Evolutionary conservation across 2,888 invertebrate genomes (phyloP).

Genomic region (Trachelus troglodyta): DNA sequence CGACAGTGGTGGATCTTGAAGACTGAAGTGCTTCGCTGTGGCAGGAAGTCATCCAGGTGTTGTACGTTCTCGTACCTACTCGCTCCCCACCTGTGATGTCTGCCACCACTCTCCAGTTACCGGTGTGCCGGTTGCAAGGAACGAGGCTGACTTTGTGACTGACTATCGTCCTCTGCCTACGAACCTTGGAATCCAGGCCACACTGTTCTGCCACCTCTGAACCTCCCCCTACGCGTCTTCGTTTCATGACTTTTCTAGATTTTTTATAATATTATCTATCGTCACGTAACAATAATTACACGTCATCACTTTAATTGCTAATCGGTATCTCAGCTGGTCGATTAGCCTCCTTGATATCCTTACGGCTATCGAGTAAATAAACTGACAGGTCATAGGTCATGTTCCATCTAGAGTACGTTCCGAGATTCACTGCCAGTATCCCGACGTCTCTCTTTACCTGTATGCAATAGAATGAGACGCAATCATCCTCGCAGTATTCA

Average conservation of each 20-base stretch:
- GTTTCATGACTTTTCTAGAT: neutral
- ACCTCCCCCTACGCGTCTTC: neutral
- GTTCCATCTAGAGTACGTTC: no score
- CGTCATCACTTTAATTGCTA: neutral
- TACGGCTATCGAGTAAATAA: neutral
- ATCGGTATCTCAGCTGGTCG: neutral
- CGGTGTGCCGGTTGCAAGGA: constrained; percentile 44
- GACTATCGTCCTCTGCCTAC: constrained; percentile 23
- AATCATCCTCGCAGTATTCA: no score
- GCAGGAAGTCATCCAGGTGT: constrained; percentile 60
- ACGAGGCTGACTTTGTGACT: constrained; percentile 39
- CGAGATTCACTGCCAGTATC: no score
- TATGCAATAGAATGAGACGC: no score
- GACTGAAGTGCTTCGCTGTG: constrained; percentile 51
- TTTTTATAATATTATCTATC: neutral
- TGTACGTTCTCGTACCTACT: constrained; percentile 31
- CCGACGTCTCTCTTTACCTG: no score
- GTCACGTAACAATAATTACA: neutral
- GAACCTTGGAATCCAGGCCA: constrained; percentile 45
- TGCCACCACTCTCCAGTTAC: constrained; percentile 31
- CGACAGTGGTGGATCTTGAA: constrained; percentile 45
- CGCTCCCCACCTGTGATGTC: constrained; percentile 32
- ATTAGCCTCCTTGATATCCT: neutral
- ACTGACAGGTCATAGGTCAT: neutral
- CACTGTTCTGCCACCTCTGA: constrained; percentile 23